Conservation (phyloP, 2,888 invertebrate genomes). For the Harmothoe impar region DNA sequence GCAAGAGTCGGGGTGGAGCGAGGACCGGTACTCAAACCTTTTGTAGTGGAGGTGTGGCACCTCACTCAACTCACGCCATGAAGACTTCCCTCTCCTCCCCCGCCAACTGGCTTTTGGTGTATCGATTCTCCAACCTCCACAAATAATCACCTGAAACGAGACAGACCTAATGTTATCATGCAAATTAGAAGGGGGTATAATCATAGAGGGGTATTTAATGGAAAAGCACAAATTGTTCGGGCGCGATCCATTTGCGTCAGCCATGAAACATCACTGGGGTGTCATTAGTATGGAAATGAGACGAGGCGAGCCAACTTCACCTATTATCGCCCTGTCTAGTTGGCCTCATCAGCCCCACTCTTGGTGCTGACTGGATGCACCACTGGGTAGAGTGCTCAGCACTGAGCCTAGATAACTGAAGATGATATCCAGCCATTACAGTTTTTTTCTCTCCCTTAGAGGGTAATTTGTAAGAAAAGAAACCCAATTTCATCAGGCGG, state of each 20-base stretch:
- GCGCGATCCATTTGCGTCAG: constrained; percentile 36
- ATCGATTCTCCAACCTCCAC: constrained; percentile 10
- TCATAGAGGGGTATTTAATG: constrained; percentile 47
- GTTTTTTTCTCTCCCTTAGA: not conserved
- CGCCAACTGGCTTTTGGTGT: not conserved
- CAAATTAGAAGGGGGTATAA: constrained; percentile 50
- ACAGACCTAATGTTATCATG: constrained; percentile 57
- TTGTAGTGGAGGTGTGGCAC: not conserved
- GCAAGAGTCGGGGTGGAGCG: too few relatives aligned
- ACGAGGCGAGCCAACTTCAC: constrained; percentile 2
- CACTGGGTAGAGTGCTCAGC: too few relatives aligned
- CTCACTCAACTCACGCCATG: not conserved
- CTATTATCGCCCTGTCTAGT: constrained; percentile 35
- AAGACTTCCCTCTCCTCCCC: too few relatives aligned
- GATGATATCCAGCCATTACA: not conserved
- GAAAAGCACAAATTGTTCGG: constrained; percentile 36
- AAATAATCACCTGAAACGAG: constrained; percentile 39
- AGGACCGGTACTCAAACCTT: too few relatives aligned
- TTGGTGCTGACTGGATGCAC: not conserved
- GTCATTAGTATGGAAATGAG: constrained; percentile 52
- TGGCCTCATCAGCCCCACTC: not conserved
- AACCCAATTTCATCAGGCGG: too few relatives aligned
- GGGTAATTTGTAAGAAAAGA: too few relatives aligned
- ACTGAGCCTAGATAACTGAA: not conserved
- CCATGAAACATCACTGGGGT: constrained; percentile 9